phyloP scores from a whole-genome alignment of 2,888 invertebrate species.

The Dynastes grantii region DNA sequence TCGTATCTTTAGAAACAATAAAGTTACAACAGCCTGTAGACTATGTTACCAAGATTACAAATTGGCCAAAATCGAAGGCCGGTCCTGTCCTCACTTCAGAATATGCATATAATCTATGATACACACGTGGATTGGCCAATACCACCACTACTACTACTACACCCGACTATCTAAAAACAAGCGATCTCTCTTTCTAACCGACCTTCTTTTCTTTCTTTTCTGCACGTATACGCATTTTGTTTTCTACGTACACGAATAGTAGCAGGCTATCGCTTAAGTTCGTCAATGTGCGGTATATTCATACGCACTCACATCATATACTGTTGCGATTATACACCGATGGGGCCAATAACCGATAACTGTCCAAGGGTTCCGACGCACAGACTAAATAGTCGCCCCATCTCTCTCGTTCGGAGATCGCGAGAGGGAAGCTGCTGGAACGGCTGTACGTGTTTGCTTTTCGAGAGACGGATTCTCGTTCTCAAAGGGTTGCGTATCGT shows the following conservation, averaged over 20 bases:
- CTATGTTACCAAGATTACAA: no score
- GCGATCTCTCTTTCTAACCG: neutral
- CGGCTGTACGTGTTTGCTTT: slow-evolving; percentile 44
- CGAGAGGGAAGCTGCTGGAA: neutral
- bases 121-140: slow-evolving; percentile 55
- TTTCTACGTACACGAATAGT: slow-evolving; percentile 30
- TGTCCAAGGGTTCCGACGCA: slow-evolving; percentile 33
- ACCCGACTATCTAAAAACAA: slow-evolving; percentile 49
- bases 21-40: no score
- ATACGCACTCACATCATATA: slow-evolving; percentile 18
- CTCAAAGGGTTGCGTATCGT: slow-evolving; percentile 49
- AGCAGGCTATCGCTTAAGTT: neutral
- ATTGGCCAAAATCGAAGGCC: neutral
- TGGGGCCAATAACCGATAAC: slow-evolving; percentile 56
- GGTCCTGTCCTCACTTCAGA: slow-evolving; percentile 33
- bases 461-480: slow-evolving; percentile 48
- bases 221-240: neutral
- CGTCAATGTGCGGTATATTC: neutral
- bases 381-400: slow-evolving; percentile 50
- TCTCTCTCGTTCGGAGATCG: neutral
- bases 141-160: neutral
- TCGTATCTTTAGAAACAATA: no score
- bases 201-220: neutral
- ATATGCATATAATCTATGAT: slow-evolving; percentile 43
- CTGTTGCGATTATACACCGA: slow-evolving; percentile 51